Conservation (phyloP, 2,113 vertebrate species). For the Podiceps cristatus region DNA sequence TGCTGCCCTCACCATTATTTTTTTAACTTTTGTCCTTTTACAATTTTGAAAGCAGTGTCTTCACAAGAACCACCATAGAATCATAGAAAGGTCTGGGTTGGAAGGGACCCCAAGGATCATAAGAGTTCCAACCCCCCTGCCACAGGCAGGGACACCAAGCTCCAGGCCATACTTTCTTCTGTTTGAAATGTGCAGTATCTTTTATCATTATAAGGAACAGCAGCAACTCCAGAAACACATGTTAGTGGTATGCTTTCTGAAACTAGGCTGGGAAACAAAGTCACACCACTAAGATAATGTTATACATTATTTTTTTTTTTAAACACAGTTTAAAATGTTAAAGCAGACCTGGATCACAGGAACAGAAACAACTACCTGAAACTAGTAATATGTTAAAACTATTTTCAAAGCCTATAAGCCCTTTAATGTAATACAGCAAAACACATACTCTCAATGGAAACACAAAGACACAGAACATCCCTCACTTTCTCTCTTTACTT, state of each 20-base stretch:
- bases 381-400: neutral
- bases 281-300: neutral
- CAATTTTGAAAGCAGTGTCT: neutral
- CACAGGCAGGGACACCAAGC: too few species aligned
- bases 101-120: too few species aligned
- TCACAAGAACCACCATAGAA: neutral
- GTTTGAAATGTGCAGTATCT: neutral
- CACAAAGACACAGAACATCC: neutral
- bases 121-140: too few species aligned
- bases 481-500: neutral
- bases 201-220: neutral
- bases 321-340: neutral
- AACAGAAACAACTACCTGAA: neutral
- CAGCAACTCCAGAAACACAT: neutral
- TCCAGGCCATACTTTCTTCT: neutral
- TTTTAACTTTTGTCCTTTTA: neutral
- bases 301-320: neutral
- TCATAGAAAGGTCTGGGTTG: too few species aligned
- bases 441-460: neutral
- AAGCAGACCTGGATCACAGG: neutral
- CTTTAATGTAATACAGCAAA: neutral
- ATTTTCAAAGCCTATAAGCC: neutral
- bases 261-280: neutral
- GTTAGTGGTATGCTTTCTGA: neutral
- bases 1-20: neutral